Percentiles rank a stretch among this genome's conserved stretches.
These are phyloP conservation scores for Augiades crinisus DNA, from an alignment of 2,888 invertebrate species.

Conservation along the genomic window DNA sequence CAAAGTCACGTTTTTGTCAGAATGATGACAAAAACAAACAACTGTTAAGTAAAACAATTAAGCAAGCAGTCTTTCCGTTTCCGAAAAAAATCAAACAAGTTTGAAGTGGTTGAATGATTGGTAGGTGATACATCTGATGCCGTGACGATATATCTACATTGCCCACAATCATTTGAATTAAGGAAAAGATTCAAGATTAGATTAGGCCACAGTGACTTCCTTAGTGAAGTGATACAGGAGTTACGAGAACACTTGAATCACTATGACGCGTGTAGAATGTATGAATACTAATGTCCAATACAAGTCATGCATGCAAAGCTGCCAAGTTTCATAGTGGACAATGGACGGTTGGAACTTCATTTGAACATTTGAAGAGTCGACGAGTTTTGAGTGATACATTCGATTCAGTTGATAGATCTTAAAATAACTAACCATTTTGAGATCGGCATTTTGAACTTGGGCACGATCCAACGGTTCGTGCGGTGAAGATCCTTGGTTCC, in stretches of 20 bases:
- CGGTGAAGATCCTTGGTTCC: conserved; percentile 91
- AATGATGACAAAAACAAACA: background rate
- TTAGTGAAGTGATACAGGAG: conserved; percentile 15
- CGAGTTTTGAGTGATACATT: conserved; percentile 14
- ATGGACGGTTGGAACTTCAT: conserved; percentile 7
- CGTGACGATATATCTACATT: background rate
- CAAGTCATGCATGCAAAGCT: conserved; percentile 21
- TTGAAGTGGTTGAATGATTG: too few relatives aligned
- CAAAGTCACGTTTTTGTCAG: background rate
- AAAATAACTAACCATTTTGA: conserved; percentile 66
- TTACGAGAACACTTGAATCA: conserved; percentile 26
- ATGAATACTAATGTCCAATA: conserved; percentile 20
- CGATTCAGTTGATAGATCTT: conserved; percentile 23
- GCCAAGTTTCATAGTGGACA: conserved; percentile 25
- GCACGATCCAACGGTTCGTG: conserved; percentile 91
- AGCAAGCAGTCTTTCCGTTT: too few relatives aligned
- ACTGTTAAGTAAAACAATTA: too few relatives aligned
- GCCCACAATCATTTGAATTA: background rate
- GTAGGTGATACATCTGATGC: background rate
- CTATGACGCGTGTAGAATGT: conserved; percentile 17
- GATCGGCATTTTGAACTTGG: conserved; percentile 69
- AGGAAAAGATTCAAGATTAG: conserved; percentile 12
- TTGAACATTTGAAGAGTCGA: conserved; percentile 21
- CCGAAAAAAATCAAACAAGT: too few relatives aligned
- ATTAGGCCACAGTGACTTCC: conserved; percentile 15